Evolutionary conservation across 2,888 invertebrate species (phyloP).

Genomic region (Lasioglossum marginatum): DNA sequence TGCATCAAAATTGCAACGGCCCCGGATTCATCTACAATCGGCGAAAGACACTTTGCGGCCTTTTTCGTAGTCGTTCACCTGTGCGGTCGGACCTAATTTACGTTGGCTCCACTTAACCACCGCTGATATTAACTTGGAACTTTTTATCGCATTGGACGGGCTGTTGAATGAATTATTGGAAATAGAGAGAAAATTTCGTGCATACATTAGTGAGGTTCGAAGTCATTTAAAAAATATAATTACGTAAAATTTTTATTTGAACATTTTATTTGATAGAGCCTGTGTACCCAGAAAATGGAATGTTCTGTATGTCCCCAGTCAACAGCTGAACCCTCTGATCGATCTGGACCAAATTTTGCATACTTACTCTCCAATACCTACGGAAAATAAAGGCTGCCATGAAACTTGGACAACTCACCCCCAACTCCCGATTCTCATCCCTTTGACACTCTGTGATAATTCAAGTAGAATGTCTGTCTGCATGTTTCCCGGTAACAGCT

Average conservation of each 20-base stretch:
- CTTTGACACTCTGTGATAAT: not conserved
- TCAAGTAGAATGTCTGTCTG: constrained; percentile 3
- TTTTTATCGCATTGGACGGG: not conserved
- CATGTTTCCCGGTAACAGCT: not conserved
- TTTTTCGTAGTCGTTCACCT: not conserved
- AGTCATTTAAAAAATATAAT: not conserved
- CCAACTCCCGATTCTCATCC: not conserved
- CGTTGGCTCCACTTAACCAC: not conserved
- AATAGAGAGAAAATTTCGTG: not conserved
- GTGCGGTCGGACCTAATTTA: not conserved
- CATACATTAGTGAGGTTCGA: not conserved
- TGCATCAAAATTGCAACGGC: not conserved
- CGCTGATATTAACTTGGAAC: not conserved
- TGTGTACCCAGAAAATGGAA: not conserved
- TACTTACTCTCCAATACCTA: not conserved
- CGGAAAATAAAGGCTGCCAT: not conserved
- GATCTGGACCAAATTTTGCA: not conserved
- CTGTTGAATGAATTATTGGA: not conserved
- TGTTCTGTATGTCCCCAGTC: not conserved
- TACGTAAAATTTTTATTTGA: not conserved
- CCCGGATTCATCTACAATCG: not conserved
- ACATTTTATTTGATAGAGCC: not conserved
- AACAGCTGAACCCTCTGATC: not conserved
- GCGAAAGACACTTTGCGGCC: not conserved
- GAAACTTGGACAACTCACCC: not conserved